Base-by-base conservation (phyloP, 2,888 invertebrate species). In the Amblyjoppa fuscipennis region DNA sequence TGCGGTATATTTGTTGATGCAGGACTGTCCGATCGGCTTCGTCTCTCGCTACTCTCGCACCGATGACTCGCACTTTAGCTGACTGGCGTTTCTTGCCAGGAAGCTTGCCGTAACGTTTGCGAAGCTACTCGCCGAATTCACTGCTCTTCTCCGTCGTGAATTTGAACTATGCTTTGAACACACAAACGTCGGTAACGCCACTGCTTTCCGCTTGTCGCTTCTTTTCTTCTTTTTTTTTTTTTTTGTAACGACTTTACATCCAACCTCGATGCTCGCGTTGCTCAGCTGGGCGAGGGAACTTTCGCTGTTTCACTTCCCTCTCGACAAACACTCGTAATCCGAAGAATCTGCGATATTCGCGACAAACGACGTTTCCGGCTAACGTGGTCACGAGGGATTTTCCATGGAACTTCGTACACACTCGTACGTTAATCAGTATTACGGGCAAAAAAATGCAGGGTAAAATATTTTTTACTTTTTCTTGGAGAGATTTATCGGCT, bases 41-140 rank as follows among this genome's bases (percentile, higher is more conserved):
- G 25, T 56, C 41, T n/a, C 64, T 59, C 61, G n/a, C 41, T 45
- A 28, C n/a, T 49, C 64, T 53, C 31, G 64, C 61, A 49, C 45
- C 16, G 45, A 49, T 49, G 45, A 49, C 13, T 64, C 41, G 34
- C 45, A 34, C n/a, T 38, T 61, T 49, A 53, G 11, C 69, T 45
- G 81, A 59, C 53, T 69, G 41, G 25, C 31, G 73, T 45, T 28
- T 34, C 61, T 66, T 28, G 69, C 41, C 53, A 64, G 59, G 59
- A 77, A 77, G 41, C 81, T 84, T 74, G 70, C 11, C 81, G 69
- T 78, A 77, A 84, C 74, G 75, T 73, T 81, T 74, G 69, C 74
- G 66, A 76, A 59, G 53, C 75, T 66, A 49, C 64, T 25, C 34
- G 59, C 73, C 34, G n/a, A 69, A 77, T 13, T 11, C 13, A 16